Base-by-base conservation (phyloP, 1,140 invertebrate species). In the Andricus grossulariae region DNA sequence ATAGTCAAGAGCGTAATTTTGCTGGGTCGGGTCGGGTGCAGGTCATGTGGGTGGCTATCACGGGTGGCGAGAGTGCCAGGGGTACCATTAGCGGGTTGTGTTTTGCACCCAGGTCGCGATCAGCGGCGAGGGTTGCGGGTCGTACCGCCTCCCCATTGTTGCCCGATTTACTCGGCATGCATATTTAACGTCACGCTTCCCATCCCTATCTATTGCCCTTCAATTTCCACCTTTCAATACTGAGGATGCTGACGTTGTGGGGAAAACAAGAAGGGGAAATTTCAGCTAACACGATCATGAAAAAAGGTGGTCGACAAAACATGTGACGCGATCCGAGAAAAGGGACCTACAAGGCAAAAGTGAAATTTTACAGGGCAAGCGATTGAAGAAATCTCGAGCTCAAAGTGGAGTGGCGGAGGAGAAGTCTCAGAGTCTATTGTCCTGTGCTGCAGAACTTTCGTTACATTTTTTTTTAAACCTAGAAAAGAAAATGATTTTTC, bases 1-100 rank as follows among this genome's bases (percentile, higher is more conserved):
- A 66, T 32, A 66, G 60, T 45, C 60, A 66, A 32, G 25, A 39
- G 25, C 32, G 32, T 66, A 45, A 32, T 39, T 25, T 39, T 39
- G 32, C 60, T 32, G 10, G 32, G 60, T n/a, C 25, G 60, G 12
- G 39, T 66, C 39, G 60, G 60, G 60, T 66, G 60, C 60, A 45
- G 32, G 25, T 66, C 80, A 77, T 81, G 77, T 78, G 76, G 78
- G 77, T 66, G 80, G 76, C 75, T 86, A 85, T 85, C 84, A 80
- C 77, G 76, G 74, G 60, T 7, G 7, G 74, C 78, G 78, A 79
- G 75, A 83, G 83, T 86, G 80, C 77, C 80, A 73, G 71, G 79
- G 80, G 81, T 85, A 81, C 85, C 85, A 87, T 87, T 87, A 87
- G 85, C 82, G 82, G 82, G 84, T 82, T 87, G 80, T 87, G 85